Percentiles rank a stretch among this genome's conserved stretches.
phyloP scores from a whole-genome alignment of 2,797 vertebrate genomes.

The Trachurus trachurus region DNA sequence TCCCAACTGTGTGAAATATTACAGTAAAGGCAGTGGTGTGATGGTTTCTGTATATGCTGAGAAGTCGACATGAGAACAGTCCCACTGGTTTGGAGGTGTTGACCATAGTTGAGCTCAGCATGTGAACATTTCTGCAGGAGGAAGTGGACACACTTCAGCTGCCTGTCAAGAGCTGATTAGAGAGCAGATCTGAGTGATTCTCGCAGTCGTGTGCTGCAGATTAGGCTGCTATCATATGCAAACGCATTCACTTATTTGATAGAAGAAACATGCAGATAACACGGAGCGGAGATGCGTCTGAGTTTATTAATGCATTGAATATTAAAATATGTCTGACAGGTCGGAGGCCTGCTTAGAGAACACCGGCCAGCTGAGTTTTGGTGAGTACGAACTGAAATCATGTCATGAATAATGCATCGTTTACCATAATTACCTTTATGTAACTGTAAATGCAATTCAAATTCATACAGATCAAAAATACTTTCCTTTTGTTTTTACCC shows the following conservation, averaged over 20 bases:
- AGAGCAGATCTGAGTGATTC: conserved; percentile 6
- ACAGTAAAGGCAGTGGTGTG: not conserved
- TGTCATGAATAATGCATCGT: not conserved
- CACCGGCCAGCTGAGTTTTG: conserved; percentile 66
- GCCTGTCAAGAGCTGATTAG: conserved; percentile 34
- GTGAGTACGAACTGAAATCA: conserved; percentile 68
- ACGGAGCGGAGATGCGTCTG: conserved; percentile 3
- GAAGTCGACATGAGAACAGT: conserved; percentile 18
- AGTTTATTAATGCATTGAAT: conserved; percentile 13
- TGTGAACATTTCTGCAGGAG: conserved; percentile 38
- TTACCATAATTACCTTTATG: not conserved
- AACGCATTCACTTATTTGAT: conserved; percentile 18
- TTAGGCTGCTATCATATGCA: conserved; percentile 39
- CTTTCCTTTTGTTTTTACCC: not conserved
- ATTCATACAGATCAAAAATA: not conserved
- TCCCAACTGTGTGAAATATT: too few species aligned
- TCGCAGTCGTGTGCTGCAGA: not conserved
- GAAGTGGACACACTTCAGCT: conserved; percentile 42
- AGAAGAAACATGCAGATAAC: conserved; percentile 42
- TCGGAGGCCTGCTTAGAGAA: conserved; percentile 62
- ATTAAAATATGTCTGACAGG: conserved; percentile 64
- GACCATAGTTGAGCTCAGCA: not conserved
- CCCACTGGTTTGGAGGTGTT: not conserved
- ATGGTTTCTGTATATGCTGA: conserved; percentile 16
- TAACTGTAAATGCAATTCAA: not conserved